Percentiles rank a stretch among this genome's conserved stretches.
phyloP scores from a whole-genome alignment of 2,888 invertebrate species.

The Lumbricus terrestris region DNA sequence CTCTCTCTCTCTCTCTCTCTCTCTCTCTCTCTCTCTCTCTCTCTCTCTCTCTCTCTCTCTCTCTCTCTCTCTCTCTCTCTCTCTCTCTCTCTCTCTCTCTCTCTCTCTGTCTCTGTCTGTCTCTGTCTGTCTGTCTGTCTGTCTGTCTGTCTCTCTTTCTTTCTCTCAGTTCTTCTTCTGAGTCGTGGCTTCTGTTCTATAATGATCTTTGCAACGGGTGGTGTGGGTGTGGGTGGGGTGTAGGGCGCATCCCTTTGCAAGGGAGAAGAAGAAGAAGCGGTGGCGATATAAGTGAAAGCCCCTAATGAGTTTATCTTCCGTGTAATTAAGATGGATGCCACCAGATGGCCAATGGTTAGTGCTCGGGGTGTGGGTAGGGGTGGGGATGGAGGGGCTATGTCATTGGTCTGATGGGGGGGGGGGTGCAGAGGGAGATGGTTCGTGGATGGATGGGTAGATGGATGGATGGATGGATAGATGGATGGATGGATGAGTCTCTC shows the following conservation, averaged over 20 bases:
- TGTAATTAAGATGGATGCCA: background rate
- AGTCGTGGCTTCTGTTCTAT: background rate
- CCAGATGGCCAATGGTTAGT: background rate
- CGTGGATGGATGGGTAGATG: no score
- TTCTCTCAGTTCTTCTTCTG: background rate
- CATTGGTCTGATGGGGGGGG: background rate
- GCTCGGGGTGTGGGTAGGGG: background rate
- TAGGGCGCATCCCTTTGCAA: no score
- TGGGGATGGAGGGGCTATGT: no score
- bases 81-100: slow-evolving; percentile 16
- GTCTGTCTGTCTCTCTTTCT: no score
- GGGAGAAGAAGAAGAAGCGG: no score
- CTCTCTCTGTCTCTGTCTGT: background rate
- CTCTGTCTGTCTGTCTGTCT: background rate
- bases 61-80: slow-evolving; percentile 23
- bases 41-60: background rate
- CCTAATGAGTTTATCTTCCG: background rate
- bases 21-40: slow-evolving; percentile 30
- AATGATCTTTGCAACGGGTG: no score
- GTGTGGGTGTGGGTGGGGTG: no score
- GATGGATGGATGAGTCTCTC: no score
- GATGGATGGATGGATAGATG: no score
- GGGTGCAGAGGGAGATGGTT: no score
- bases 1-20: slow-evolving; percentile 29
- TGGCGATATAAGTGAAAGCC: background rate